A percentile compares a stretch with the other conserved stretches of the same genome.
These are phyloP conservation scores for Cryptoprocta ferox DNA, from an alignment of 2,797 vertebrate genomes.

Conservation along the genomic window DNA sequence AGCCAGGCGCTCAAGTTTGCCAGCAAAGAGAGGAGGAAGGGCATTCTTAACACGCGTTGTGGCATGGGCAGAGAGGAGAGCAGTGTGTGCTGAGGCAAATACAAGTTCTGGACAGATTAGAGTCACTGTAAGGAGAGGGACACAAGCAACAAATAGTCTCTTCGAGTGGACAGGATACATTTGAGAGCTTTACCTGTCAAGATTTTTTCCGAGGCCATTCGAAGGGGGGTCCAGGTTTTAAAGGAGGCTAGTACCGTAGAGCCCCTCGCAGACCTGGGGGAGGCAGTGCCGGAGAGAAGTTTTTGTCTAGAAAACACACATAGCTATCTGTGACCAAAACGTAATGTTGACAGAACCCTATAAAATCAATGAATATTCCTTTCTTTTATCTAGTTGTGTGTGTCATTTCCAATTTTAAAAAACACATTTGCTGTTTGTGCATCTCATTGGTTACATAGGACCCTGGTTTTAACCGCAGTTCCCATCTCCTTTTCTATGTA, in stretches of 20 bases:
- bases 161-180: not conserved
- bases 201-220: not conserved
- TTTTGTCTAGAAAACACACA: constrained; percentile 3
- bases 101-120: not conserved
- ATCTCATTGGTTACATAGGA: not conserved
- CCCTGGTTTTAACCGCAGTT: not conserved
- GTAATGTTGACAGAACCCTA: not conserved
- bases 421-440: constrained; percentile 14
- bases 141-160: not conserved
- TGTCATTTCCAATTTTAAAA: constrained; percentile 39
- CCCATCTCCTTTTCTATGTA: constrained; percentile 9
- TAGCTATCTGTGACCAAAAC: not conserved
- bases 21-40: not conserved
- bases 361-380: not conserved
- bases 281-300: not conserved
- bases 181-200: not conserved
- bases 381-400: constrained; percentile 24
- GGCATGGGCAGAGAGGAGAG: not conserved
- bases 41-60: not conserved
- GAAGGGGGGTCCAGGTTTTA: not conserved
- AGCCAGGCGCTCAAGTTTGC: not conserved
- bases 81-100: not conserved
- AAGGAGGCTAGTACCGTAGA: not conserved
- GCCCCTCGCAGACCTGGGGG: not conserved
- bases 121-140: not conserved